These are phyloP conservation scores for Trissolcus japonicus DNA, from an alignment of 2,888 invertebrate genomes.

Conservation along the genomic window DNA sequence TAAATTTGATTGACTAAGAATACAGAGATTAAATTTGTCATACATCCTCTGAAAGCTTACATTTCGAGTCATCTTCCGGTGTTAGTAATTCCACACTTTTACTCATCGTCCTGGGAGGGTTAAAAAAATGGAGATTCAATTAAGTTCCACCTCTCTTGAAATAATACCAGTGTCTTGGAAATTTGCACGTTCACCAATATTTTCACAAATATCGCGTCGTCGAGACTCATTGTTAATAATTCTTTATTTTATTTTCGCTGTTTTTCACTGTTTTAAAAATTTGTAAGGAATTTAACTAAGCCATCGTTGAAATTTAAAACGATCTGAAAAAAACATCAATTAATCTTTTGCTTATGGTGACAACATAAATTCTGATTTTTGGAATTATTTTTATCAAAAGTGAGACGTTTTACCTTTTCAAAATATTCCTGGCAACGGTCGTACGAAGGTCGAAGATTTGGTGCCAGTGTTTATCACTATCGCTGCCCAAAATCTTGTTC, in stretches of 20 bases:
- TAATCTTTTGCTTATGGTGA: not conserved
- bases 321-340: constrained; percentile 12
- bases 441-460: constrained; percentile 44
- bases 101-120: constrained; percentile 31
- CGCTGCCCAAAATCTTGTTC: constrained; percentile 39
- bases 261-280: not conserved
- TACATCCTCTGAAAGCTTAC: not conserved
- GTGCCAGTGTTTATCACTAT: constrained; percentile 45
- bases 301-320: constrained; percentile 16
- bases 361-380: not conserved
- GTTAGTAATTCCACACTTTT: constrained; percentile 50
- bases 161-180: constrained; percentile 10
- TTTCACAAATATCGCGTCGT: too few relatives aligned
- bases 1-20: too few relatives aligned
- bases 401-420: constrained; percentile 35
- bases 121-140: constrained; percentile 10
- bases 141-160: constrained; percentile 22
- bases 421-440: constrained; percentile 49
- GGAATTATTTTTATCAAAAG: not conserved
- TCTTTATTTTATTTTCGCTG: not conserved
- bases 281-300: too few relatives aligned
- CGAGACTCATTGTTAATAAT: constrained; percentile 1
- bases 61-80: constrained; percentile 17
- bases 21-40: too few relatives aligned
- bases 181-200: constrained; percentile 3